Base-by-base conservation (phyloP, 2,888 invertebrate species). In the Mellilla xanthometata region DNA sequence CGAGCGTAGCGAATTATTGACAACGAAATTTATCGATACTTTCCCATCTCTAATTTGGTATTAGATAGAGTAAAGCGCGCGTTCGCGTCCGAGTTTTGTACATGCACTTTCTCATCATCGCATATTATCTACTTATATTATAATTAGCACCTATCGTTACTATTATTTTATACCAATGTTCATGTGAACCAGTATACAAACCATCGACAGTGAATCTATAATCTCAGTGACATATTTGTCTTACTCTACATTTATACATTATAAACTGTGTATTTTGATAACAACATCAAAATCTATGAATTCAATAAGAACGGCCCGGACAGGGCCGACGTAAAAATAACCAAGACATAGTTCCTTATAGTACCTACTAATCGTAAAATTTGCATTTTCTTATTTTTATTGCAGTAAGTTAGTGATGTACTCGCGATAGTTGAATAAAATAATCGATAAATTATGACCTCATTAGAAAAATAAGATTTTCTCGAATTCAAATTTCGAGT, bases 321-420 rank as follows among this genome's bases (percentile, higher is more conserved):
- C 66, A 57, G 72, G 74, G 71, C 67, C 69, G 69, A 72, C 66
- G 70, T 67, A 55, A 68, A 68, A 78, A 64, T 79, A 87, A 86
- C 83, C 86, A 88, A 81, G 75, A 81, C 67, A 88, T 85, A 89
- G 89, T 89, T 89, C 89, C 89, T 89, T 81, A 85, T 86, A 86
- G 89, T 89, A 88, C 87, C 87, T 88, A 88, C 82, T 81, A 78
- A 85, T 85, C 87, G 85, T 83, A 86, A 85, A 82, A 83, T 81
- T 76, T 88, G 88, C 87, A 88, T 88, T 88, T 73, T 68, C 81
- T 84, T 76, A 75, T 73, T 80, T 81, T 76, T 84, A 78, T 70
- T 77, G 76, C 81, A 75, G 72, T 88, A 87, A 86, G 85, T 81
- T 85, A 85, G 81, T 77, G 67, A 77, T 76, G 73, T 84, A 81